These are phyloP conservation scores for Urophycis tenuis DNA, from an alignment of 2,797 vertebrate genomes.

Conservation along the genomic window DNA sequence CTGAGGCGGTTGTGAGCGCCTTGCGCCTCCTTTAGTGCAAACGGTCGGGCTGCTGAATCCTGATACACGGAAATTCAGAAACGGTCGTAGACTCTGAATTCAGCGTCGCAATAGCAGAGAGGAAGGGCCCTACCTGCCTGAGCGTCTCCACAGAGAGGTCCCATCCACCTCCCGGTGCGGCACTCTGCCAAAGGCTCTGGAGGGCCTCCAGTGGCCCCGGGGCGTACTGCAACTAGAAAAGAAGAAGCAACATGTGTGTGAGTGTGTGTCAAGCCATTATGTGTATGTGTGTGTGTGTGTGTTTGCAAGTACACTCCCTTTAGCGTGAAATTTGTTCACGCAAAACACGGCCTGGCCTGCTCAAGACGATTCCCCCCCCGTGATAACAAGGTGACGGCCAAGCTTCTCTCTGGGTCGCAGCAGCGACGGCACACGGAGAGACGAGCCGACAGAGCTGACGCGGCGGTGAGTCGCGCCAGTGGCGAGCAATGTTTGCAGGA, in stretches of 20 bases:
- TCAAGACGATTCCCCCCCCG: neutral
- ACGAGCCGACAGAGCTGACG: neutral
- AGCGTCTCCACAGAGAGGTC: constrained; percentile 76
- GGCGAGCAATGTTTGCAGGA: neutral
- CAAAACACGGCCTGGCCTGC: neutral
- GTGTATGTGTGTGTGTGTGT: too few species aligned
- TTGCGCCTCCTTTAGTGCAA: neutral
- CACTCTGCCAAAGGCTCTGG: constrained; percentile 56
- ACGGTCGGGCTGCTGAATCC: too few species aligned
- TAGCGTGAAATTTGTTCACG: neutral
- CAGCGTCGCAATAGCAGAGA: neutral
- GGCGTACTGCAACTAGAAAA: constrained; percentile 55
- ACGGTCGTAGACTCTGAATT: neutral
- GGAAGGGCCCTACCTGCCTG: constrained; percentile 65
- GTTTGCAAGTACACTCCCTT: neutral
- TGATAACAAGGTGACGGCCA: neutral
- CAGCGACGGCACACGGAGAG: neutral
- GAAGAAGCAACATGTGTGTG: neutral
- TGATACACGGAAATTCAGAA: too few species aligned
- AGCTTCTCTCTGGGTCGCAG: neutral
- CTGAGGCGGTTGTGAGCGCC: neutral
- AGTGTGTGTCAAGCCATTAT: neutral
- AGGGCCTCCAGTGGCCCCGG: constrained; percentile 53
- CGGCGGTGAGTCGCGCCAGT: neutral
- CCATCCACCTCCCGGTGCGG: constrained; percentile 60